phyloP scores from a whole-genome alignment of 2,888 invertebrate species.

The Trissolcus japonicus region DNA sequence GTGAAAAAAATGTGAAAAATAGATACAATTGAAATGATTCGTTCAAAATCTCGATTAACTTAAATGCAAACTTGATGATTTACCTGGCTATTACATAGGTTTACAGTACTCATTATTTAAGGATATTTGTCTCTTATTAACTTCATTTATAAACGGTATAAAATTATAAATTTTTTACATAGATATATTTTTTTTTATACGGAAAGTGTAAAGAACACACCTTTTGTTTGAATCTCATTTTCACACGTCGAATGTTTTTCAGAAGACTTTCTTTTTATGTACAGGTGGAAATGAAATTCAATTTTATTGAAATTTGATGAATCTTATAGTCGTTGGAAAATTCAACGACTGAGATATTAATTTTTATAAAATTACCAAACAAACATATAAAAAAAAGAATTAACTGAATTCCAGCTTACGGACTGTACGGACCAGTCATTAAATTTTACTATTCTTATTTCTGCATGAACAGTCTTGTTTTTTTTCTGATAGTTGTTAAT shows the following conservation, averaged over 20 bases:
- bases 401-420: too few species aligned
- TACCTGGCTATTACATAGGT: conserved; percentile 4
- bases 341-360: background rate
- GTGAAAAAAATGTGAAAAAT: background rate
- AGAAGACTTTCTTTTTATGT: background rate
- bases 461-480: background rate
- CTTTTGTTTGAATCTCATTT: background rate
- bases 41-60: background rate
- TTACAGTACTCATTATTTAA: background rate
- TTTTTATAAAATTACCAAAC: too few species aligned
- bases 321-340: background rate
- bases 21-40: background rate
- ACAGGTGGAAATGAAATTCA: background rate
- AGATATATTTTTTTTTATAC: background rate
- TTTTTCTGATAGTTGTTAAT: too few species aligned
- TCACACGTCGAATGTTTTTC: background rate
- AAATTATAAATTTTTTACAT: conserved; percentile 9
- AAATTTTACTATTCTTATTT: background rate
- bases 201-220: background rate
- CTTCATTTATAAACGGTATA: conserved; percentile 6
- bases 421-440: too few species aligned
- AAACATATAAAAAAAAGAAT: too few species aligned
- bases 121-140: background rate
- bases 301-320: background rate
- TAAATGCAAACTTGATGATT: background rate